Conservation (phyloP, 2,797 vertebrate species). For the Clangula hyemalis region DNA sequence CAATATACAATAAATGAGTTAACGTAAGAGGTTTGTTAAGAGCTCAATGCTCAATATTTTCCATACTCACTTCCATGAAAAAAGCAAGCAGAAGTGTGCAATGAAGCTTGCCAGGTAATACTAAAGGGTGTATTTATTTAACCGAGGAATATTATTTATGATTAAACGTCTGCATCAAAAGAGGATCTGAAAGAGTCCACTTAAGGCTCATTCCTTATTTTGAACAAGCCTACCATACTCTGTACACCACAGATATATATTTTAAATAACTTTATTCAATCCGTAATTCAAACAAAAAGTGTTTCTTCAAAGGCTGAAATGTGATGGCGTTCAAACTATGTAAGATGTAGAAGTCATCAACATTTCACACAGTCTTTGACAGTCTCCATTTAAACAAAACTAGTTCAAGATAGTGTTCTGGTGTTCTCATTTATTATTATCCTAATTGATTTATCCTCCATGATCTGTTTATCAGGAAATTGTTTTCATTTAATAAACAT, state of each 20-base stretch:
- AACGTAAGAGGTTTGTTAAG: background rate
- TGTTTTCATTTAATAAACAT: slow-evolving; percentile 46
- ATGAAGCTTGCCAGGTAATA: background rate
- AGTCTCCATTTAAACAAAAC: slow-evolving; percentile 8
- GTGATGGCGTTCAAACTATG: background rate
- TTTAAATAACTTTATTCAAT: background rate
- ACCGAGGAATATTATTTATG: background rate
- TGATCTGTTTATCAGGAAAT: slow-evolving; percentile 50
- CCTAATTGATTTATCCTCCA: slow-evolving; percentile 8
- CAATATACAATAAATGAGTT: background rate
- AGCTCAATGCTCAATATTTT: background rate
- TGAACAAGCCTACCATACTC: background rate
- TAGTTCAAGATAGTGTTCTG: background rate
- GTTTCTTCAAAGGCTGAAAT: background rate
- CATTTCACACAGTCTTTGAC: background rate
- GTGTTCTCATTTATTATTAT: slow-evolving; percentile 9
- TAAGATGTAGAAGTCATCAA: background rate
- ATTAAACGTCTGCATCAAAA: background rate
- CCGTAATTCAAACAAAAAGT: background rate
- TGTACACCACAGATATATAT: background rate
- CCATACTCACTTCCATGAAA: background rate
- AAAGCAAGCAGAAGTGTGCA: background rate
- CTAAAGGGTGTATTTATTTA: background rate
- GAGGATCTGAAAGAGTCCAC: background rate
- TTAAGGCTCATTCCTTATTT: background rate